These are phyloP conservation scores for Eclectus roratus DNA, from an alignment of 2,113 vertebrate species.

Conservation along the genomic window DNA sequence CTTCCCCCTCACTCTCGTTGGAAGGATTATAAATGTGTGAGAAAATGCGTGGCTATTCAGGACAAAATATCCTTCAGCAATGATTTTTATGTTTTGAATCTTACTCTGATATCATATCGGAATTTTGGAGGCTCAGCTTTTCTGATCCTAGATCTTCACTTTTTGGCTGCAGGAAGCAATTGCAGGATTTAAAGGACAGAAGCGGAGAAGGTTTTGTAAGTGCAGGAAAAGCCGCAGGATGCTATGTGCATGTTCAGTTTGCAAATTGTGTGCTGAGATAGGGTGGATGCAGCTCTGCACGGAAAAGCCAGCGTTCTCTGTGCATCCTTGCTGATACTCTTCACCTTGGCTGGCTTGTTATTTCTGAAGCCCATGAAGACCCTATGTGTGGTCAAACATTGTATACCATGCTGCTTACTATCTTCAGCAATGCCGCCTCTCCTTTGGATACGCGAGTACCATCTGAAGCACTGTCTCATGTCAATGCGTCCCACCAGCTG, in stretches of 20 bases:
- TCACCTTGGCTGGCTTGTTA: neutral
- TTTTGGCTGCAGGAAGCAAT: neutral
- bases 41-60: neutral
- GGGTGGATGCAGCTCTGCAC: neutral
- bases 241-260: neutral
- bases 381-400: fast-evolving
- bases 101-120: slow-evolving; percentile 8
- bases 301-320: fast-evolving
- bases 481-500: neutral
- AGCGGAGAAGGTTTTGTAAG: neutral
- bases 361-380: neutral
- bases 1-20: neutral
- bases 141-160: neutral
- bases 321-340: neutral
- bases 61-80: slow-evolving; percentile 34
- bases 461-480: fast-evolving
- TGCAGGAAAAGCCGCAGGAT: neutral
- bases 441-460: fast-evolving
- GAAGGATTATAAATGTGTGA: slow-evolving; percentile 22
- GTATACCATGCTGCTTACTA: neutral
- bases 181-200: neutral
- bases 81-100: neutral
- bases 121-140: slow-evolving; percentile 39
- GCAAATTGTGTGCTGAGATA: neutral
- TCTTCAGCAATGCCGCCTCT: fast-evolving